phyloP scores from a whole-genome alignment of 2,113 vertebrate species.

The Laterallus jamaicensis region DNA sequence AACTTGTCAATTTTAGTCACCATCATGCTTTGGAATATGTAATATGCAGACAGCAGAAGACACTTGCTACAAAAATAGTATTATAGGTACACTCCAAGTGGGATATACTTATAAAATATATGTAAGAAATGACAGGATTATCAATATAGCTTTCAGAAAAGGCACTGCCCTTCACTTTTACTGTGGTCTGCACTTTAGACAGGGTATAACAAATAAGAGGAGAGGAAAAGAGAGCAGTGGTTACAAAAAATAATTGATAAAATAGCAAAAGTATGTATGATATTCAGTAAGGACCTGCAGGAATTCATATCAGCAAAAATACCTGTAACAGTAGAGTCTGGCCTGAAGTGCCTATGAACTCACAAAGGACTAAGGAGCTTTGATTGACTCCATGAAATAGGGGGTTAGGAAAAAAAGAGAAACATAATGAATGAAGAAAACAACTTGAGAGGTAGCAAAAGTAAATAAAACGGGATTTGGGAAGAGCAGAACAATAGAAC shows the following conservation, averaged over 20 bases:
- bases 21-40: not conserved
- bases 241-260: not conserved
- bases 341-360: not conserved
- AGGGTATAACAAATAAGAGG: not conserved
- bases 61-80: not conserved
- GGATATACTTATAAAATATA: not conserved
- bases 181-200: not conserved
- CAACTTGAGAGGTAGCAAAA: not conserved
- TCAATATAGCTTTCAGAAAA: not conserved
- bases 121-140: not conserved
- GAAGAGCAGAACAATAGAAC: not conserved
- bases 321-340: not conserved
- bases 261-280: not conserved
- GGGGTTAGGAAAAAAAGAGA: not conserved
- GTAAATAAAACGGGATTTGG: not conserved
- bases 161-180: not conserved
- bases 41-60: not conserved
- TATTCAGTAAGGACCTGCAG: not conserved
- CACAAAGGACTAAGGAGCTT: not conserved
- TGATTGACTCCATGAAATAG: not conserved
- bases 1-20: not conserved
- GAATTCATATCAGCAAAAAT: not conserved
- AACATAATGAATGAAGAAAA: not conserved
- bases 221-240: not conserved
- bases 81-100: not conserved